Conservation (phyloP, 2,113 vertebrate genomes). For the Mellivora capensis region DNA sequence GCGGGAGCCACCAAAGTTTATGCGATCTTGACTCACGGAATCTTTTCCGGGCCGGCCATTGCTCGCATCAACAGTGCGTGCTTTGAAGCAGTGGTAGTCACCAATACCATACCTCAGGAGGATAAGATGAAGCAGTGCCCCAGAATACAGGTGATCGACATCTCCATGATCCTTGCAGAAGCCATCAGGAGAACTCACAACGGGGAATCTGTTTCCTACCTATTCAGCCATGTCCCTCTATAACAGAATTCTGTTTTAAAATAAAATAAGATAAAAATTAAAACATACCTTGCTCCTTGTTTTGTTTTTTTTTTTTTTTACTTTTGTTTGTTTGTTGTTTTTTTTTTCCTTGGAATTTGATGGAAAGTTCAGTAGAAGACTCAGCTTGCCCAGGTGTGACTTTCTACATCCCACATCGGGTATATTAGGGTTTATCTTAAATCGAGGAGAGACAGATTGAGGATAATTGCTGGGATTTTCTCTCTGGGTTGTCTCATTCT, state of each 20-base stretch:
- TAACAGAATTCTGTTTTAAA: conserved; percentile 62
- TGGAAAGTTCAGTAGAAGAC: conserved; percentile 77
- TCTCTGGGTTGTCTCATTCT: conserved; percentile 17
- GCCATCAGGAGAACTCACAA: conserved; percentile 97
- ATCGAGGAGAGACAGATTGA: background rate
- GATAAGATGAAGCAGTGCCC: conserved; percentile 95
- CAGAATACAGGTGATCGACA: conserved; percentile 97
- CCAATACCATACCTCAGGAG: conserved; percentile 96
- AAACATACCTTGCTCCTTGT: conserved; percentile 37
- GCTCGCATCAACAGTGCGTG: conserved; percentile 93
- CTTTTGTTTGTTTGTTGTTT: conserved; percentile 51
- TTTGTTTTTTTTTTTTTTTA: no score
- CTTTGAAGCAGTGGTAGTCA: conserved; percentile 96
- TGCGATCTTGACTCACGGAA: conserved; percentile 93
- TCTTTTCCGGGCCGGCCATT: conserved; percentile 95
- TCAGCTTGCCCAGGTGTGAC: conserved; percentile 65
- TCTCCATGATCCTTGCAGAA: conserved; percentile 96
- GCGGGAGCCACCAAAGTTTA: conserved; percentile 96
- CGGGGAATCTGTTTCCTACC: conserved; percentile 95
- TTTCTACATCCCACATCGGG: conserved; percentile 65
- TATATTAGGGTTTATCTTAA: conserved; percentile 48
- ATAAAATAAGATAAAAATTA: background rate
- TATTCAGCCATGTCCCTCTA: conserved; percentile 97
- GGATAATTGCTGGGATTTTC: background rate
- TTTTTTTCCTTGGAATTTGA: conserved; percentile 55